These are phyloP conservation scores for Ceramica pisi DNA, from an alignment of 2,888 invertebrate species.

Conservation along the genomic window DNA sequence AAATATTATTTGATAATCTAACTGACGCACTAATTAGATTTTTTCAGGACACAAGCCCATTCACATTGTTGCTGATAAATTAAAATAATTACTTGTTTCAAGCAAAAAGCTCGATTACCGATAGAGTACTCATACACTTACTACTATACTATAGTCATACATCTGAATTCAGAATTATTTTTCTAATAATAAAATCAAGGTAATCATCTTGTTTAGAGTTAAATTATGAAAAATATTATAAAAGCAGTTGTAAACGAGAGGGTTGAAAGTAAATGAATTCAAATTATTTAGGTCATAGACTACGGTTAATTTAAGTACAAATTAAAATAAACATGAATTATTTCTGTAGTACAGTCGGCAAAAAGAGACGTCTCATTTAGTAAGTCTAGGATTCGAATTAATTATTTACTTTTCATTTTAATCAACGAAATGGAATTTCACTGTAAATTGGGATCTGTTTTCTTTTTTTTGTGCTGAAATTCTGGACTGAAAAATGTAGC, in stretches of 20 bases:
- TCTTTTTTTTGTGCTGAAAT: constrained; percentile 5
- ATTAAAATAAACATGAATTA: constrained; percentile 44
- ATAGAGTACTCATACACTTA: no score
- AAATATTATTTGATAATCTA: no score
- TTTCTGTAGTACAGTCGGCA: constrained; percentile 8
- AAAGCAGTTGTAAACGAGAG: constrained; percentile 22
- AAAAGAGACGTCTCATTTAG: constrained; percentile 26
- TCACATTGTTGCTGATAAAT: no score
- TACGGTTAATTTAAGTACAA: constrained; percentile 3
- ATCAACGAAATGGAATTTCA: constrained; percentile 22
- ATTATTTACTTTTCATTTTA: constrained; percentile 46
- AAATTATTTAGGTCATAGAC: constrained; percentile 17
- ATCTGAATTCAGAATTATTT: no score
- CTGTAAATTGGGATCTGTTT: constrained; percentile 14
- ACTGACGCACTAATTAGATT: no score
- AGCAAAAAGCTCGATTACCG: no score
- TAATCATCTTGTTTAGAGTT: background rate
- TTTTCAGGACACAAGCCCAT: no score
- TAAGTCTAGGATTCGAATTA: constrained; percentile 43
- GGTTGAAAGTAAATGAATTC: constrained; percentile 10
- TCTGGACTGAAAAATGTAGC: background rate
- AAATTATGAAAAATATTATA: background rate
- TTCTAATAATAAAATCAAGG: background rate
- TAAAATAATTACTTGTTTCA: no score
- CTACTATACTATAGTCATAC: no score